These are phyloP conservation scores for Ciconia maguari DNA, from an alignment of 2,113 vertebrate genomes.

Conservation along the genomic window DNA sequence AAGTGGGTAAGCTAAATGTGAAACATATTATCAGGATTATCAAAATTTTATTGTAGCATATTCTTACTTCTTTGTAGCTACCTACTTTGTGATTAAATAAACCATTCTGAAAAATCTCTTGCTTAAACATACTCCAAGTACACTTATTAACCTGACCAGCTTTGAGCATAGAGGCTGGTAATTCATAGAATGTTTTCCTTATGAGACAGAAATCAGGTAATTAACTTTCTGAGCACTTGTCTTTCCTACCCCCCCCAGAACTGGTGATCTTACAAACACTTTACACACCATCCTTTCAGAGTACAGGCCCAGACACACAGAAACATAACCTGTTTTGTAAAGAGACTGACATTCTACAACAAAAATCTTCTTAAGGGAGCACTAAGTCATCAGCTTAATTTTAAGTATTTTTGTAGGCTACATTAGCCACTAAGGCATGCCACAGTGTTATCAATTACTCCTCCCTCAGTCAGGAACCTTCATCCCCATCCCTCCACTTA, in stretches of 20 bases:
- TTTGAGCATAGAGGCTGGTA: background rate
- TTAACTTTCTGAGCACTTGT: background rate
- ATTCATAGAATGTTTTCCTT: background rate
- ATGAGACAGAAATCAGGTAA: background rate
- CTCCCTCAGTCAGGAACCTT: background rate
- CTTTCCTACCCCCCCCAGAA: background rate
- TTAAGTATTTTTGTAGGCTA: background rate
- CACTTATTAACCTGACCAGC: background rate
- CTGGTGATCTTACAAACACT: fast-evolving
- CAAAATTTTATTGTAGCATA: background rate
- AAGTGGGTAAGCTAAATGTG: background rate
- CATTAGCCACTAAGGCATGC: background rate
- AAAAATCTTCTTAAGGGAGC: background rate
- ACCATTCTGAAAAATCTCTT: background rate
- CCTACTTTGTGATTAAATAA: background rate
- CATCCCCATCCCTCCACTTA: background rate
- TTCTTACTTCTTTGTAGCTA: background rate
- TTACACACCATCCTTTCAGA: background rate
- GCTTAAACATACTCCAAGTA: background rate
- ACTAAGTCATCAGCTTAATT: background rate
- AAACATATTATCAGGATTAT: background rate
- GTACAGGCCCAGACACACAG: background rate
- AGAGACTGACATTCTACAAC: background rate
- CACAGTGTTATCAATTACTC: background rate
- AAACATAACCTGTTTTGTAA: background rate